Base-by-base conservation (phyloP, 2,113 vertebrate species). In the Rhadina sibilatrix region DNA sequence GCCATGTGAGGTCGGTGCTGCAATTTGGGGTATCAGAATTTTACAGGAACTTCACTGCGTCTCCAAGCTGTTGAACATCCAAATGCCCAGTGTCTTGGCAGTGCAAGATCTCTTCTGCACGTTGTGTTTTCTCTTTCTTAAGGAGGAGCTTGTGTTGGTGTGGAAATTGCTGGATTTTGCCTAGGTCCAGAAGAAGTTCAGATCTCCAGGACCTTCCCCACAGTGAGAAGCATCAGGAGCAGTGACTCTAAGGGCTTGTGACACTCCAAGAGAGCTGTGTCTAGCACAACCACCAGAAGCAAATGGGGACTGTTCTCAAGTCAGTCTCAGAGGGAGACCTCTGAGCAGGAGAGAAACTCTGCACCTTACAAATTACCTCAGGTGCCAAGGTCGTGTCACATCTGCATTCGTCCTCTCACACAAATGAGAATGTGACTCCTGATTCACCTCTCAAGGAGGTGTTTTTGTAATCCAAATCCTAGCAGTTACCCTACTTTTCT, bases 221-320 rank as follows among this genome's bases (percentile, higher is more conserved):
- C 0, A 0, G 3, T 8, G 5, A 11, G 54, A 77, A 74, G 9
- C 15, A 47, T 2, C 6, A 4, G 37, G 9, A 11, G 1, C 57
- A 60, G 21, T 37, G 21, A 57, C 17, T 49, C 20, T 31, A 33
- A 20, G 30, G 46, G 6, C 22, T 22, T 88, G 21, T 56, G 44
- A 47, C 30, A 20, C 35, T 13, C 21, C 35, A 8, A 57, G 15
- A 4, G 19, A 71, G 6, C 24, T 71, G 25, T 16, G 68, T 25
- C 40, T 5, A 22, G 25, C 63, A 60, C 14, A 56, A 22, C 5
- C 24, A 50, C 19, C 24, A 89, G 24, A 56, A 52, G 11, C 11
- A 80, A 87, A n/a, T 30, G 15, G 83, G n/a, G 9, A 40, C 10
- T 42, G 15, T 5, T 71, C 38, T 47, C 56, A 42, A 4, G 15